Evolutionary conservation across 2,888 invertebrate species (phyloP), one percentile per base, ranked within the genome.

Genomic region (Lordiphosa fenestrarum): DNA sequence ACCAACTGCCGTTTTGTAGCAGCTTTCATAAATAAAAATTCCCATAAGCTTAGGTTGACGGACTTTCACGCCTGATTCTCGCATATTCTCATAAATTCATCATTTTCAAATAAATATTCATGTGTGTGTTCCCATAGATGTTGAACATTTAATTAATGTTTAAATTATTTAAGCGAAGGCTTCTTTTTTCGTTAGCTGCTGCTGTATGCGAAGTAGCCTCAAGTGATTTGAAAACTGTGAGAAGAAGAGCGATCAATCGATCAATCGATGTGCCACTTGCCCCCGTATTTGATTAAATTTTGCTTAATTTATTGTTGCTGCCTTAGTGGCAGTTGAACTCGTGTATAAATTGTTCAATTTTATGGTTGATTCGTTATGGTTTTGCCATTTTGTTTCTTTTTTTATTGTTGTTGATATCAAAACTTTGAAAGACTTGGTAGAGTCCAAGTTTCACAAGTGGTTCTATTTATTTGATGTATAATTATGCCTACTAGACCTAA

Each of bases 141-240:
- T 51, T 66, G 53, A 66, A 52, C 56, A 62, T 62, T 74, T 60
- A 72, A 81, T 74, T 66, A 77, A 73, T 66, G 61, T 66, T 63
- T 61, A 57, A 71, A 64, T 64, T 66, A 75, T 51, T 23, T 49
- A 39, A 48, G 59, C 64, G 38, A 21, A 58, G 40, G 54, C 54
- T 66, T 46, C 58, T 64, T 60, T 53, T 44, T 15, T 1, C 37
- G 33, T 42, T 60, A 49, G 51, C 30, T 10, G 25, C 12, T 44
- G 44, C 15, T 30, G 30, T 46, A 19, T 35, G 19, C 19, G 30
- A 30, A 30, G 21, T 55, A 53, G 69, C 77, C 77, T 44, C 53
- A 23, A 74, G 64, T 54, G 54, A 61, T 67, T 62, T 60, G 48
- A 50, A 44, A 36, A 58, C 61, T 74, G 78, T 75, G 75, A 77